A percentile compares a stretch with the other conserved stretches of the same genome.
Evolutionary conservation across 2,113 vertebrate genomes (phyloP).

Genomic region (Platysternon megacephalum): DNA sequence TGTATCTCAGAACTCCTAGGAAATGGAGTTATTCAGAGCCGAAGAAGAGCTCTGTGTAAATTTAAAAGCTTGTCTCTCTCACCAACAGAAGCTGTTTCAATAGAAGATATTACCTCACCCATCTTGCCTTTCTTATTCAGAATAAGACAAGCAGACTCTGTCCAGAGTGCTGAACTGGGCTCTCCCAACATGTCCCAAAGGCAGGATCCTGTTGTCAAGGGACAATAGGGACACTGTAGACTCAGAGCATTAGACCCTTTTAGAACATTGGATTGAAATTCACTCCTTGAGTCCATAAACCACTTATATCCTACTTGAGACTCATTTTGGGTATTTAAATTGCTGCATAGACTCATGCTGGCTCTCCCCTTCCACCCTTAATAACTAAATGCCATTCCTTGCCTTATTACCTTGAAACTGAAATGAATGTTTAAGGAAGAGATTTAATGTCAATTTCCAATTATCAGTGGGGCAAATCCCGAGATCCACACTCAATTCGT

Average conservation of each 20-base stretch:
- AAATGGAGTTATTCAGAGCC: conserved; percentile 38
- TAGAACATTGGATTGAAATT: neutral
- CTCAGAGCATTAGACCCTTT: accelerated
- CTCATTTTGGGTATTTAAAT: neutral
- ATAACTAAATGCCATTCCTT: neutral
- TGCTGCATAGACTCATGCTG: neutral
- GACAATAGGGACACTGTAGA: neutral
- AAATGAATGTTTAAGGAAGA: neutral
- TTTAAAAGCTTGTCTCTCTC: neutral
- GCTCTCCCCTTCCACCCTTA: neutral
- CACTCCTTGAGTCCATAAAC: neutral
- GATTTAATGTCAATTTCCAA: neutral
- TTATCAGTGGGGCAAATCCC: neutral
- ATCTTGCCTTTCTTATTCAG: conserved; percentile 7
- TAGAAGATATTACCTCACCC: neutral
- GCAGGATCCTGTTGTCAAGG: neutral
- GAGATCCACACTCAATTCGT: neutral
- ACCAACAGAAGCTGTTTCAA: neutral
- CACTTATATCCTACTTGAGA: neutral
- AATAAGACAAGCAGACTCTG: conserved; percentile 18
- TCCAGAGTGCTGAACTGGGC: conserved; percentile 27
- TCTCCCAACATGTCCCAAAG: neutral
- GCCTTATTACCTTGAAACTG: neutral
- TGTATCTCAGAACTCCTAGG: conserved; percentile 39
- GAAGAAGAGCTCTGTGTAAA: neutral